Conservation (phyloP, 2,888 invertebrate genomes). For the Hemithea aestivaria region DNA sequence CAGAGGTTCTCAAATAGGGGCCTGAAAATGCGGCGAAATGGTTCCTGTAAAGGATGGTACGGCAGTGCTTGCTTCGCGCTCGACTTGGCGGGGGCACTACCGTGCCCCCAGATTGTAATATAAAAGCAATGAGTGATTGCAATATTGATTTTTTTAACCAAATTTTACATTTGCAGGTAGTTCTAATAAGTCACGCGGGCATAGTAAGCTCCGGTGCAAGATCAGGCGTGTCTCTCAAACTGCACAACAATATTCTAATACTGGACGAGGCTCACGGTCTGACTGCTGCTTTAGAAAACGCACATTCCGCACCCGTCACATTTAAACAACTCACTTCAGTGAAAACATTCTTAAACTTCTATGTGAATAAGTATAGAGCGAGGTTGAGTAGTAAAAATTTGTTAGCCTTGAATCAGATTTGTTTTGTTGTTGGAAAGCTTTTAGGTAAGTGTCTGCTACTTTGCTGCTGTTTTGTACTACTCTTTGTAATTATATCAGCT, state of each 20-base stretch:
- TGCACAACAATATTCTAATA: constrained; percentile 88
- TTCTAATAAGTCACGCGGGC: constrained; percentile 67
- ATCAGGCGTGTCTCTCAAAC: constrained; percentile 60
- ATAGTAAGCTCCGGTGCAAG: constrained; percentile 66
- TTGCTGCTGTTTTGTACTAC: too few species aligned
- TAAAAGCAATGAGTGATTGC: too few species aligned
- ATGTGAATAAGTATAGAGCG: constrained; percentile 85
- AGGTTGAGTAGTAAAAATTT: constrained; percentile 89
- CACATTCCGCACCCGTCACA: constrained; percentile 88
- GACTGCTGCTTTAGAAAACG: constrained; percentile 91
- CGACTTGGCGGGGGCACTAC: too few species aligned
- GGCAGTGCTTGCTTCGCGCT: too few species aligned
- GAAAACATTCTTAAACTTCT: constrained; percentile 82
- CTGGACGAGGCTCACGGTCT: constrained; percentile 98
- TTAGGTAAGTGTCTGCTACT: constrained; percentile 66
- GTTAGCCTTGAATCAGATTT: constrained; percentile 88
- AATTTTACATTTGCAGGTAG: constrained; percentile 65
- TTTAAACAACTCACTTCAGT: constrained; percentile 82
- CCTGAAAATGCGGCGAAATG: too few species aligned
- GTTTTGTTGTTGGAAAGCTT: constrained; percentile 85
- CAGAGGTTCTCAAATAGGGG: too few species aligned
- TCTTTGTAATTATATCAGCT: too few species aligned
- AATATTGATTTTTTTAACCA: too few species aligned
- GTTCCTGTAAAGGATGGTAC: too few species aligned
- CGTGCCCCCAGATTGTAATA: too few species aligned